A percentile compares a stretch with the other conserved stretches of the same genome.
Evolutionary conservation across 2,888 invertebrate genomes (phyloP).

Genomic region (Pyrrhosoma nymphula): DNA sequence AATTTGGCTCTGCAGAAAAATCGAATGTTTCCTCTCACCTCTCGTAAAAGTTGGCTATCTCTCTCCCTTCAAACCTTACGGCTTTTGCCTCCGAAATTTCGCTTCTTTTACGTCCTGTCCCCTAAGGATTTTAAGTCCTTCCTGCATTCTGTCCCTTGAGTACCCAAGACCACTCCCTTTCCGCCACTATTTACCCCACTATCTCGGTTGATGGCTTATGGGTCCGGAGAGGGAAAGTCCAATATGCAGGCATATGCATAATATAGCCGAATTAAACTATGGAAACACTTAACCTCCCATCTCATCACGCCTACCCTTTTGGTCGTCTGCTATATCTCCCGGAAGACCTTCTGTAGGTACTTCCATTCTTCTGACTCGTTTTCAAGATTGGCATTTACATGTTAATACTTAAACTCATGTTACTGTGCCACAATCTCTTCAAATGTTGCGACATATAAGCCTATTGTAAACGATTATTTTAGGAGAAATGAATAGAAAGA

Average conservation of each 20-base stretch:
- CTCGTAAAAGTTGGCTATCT: too few relatives aligned
- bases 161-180: background rate
- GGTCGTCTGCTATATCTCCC: background rate
- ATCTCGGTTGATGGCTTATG: slow-evolving; percentile 40
- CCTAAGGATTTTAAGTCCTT: slow-evolving; percentile 22
- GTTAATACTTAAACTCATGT: too few relatives aligned
- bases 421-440: too few relatives aligned
- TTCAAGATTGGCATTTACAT: too few relatives aligned
- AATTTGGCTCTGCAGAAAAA: too few relatives aligned
- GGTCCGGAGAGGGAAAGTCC: slow-evolving; percentile 4
- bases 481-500: too few relatives aligned
- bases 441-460: too few relatives aligned
- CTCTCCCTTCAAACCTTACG: background rate
- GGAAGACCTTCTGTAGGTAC: background rate
- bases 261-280: slow-evolving; percentile 38
- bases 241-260: slow-evolving; percentile 38
- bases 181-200: slow-evolving; percentile 25
- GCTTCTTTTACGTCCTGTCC: background rate
- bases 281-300: slow-evolving; percentile 36
- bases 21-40: too few relatives aligned
- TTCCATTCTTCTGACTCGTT: too few relatives aligned
- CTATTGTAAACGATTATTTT: too few relatives aligned
- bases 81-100: background rate
- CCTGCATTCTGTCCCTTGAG: background rate
- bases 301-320: background rate